Conservation (phyloP, 2,797 vertebrate species). For the Champsocephalus gunnari region DNA sequence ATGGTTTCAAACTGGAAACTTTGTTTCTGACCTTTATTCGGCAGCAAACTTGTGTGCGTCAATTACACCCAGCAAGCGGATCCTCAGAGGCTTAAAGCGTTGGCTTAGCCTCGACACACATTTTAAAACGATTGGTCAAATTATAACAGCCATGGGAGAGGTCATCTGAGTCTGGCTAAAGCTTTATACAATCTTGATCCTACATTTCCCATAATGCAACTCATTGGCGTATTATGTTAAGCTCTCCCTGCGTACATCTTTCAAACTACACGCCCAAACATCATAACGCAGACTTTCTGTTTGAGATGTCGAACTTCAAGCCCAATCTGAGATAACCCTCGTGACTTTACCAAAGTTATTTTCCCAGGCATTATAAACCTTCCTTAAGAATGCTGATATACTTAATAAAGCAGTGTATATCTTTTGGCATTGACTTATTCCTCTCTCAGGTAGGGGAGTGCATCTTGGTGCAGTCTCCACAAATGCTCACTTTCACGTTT, state of each 20-base stretch:
- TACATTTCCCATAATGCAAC: slow-evolving; percentile 20
- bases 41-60: too few species aligned
- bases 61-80: too few species aligned
- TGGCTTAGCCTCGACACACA: too few species aligned
- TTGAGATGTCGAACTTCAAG: not conserved
- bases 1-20: too few species aligned
- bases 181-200: not conserved
- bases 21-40: too few species aligned
- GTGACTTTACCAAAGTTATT: not conserved
- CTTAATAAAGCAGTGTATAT: too few species aligned
- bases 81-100: too few species aligned
- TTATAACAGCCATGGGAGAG: not conserved
- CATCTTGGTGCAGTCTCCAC: not conserved
- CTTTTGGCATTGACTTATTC: too few species aligned
- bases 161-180: not conserved
- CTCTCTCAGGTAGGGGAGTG: too few species aligned
- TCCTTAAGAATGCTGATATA: too few species aligned
- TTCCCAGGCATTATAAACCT: too few species aligned
- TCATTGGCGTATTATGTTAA: not conserved
- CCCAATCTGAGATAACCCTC: not conserved
- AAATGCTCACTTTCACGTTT: too few species aligned
- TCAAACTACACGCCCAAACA: not conserved
- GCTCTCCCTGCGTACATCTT: not conserved
- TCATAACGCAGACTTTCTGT: not conserved
- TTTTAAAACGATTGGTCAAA: not conserved